Percentiles rank a stretch among this genome's conserved stretches.
These are phyloP conservation scores for Chloromyia formosa DNA, from an alignment of 2,888 invertebrate genomes.

Conservation along the genomic window DNA sequence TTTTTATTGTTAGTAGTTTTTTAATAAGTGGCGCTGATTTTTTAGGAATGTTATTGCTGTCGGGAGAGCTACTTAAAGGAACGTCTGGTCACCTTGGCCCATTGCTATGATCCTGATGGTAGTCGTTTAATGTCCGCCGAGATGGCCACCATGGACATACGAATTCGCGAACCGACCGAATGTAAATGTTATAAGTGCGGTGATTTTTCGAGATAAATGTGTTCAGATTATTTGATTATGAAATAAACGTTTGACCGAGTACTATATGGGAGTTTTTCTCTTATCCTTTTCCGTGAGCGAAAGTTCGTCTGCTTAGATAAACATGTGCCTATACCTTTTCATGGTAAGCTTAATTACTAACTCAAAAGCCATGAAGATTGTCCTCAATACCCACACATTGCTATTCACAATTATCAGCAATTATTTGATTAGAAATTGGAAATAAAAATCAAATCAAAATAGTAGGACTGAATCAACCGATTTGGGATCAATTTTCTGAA, in stretches of 20 bases:
- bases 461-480: too few species aligned
- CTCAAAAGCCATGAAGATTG: too few species aligned
- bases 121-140: constrained; percentile 76
- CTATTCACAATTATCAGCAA: too few species aligned
- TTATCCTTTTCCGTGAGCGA: too few species aligned
- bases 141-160: constrained; percentile 80
- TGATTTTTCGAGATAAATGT: constrained; percentile 76
- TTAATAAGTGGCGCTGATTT: not conserved
- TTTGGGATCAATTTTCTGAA: too few species aligned
- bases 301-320: too few species aligned
- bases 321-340: too few species aligned
- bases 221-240: not conserved
- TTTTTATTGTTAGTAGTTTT: constrained; percentile 36
- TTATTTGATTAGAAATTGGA: too few species aligned
- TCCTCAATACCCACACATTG: too few species aligned
- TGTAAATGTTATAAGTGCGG: constrained; percentile 93
- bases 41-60: constrained; percentile 88
- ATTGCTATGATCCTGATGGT: constrained; percentile 91
- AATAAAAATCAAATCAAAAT: too few species aligned
- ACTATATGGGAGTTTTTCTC: too few species aligned
- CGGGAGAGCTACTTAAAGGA: constrained; percentile 86
- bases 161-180: constrained; percentile 85
- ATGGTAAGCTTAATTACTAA: too few species aligned
- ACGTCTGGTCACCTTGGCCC: constrained; percentile 78
- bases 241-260: constrained; percentile 13